Evolutionary conservation across 2,888 invertebrate genomes (phyloP), one percentile per base, ranked within the genome.

Genomic region (Anagyrus pseudococci): DNA sequence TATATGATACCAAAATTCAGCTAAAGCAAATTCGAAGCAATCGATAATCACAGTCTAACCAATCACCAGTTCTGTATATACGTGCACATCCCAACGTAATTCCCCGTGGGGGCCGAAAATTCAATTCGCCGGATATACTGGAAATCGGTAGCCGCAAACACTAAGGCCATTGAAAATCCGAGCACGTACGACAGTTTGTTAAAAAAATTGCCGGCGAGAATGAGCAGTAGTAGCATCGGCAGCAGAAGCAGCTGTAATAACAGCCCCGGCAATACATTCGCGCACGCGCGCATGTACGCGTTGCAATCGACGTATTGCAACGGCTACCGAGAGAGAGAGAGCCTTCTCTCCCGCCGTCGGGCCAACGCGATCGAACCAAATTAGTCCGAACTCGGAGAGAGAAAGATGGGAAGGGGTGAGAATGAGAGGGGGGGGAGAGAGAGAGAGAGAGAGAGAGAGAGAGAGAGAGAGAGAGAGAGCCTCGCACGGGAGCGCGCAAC

Each of bases 401-500:
- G n/a, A n/a, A n/a, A n/a, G n/a, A 7, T 40, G 20, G 25, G 26
- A 41, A 10, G 19, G 15, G 26, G 20, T 20, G 43, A n/a, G 26
- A 23, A 37, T 19, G 20, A 26, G 19, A 41, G 17, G 26, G 13
- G 22, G 26, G 26, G 22, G 26, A n/a, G n/a, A n/a, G n/a, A n/a
- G n/a, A n/a, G n/a, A n/a, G n/a, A n/a, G n/a, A n/a, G n/a, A 7
- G 20, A 22, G 26, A 41, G 13, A 15, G 15, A 20, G 20, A 15
- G 43, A n/a, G 26, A 23, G 25, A 17, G 20, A 26, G 19, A 41
- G 17, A 20, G 13, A 23, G 26, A 19, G 22, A 22, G 20, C n/a
- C n/a, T n/a, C n/a, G n/a, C n/a, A n/a, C n/a, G 37, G 29, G 7
- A n/a, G 44, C 26, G 73, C 71, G 71, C 73, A 74, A 76, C 75